Evolutionary conservation across 2,797 vertebrate genomes (phyloP).

Genomic region (Selene dorsalis): DNA sequence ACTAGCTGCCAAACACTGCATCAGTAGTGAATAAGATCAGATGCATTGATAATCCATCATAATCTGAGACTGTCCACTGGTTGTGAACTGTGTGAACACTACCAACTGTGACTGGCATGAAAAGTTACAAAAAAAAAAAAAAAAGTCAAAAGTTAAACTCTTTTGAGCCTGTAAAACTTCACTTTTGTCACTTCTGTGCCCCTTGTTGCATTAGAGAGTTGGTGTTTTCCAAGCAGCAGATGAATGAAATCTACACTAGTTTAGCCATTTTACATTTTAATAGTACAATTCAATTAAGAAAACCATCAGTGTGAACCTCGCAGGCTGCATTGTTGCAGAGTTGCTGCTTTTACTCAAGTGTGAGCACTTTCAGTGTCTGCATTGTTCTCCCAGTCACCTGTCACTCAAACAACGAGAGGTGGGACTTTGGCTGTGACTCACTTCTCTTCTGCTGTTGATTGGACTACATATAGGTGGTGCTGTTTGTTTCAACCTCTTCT

Average conservation of each 20-base stretch:
- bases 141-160: too few relatives aligned
- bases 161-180: too few relatives aligned
- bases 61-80: too few relatives aligned
- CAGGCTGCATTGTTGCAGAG: neutral
- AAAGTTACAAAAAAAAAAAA: too few relatives aligned
- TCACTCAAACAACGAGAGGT: constrained; percentile 22
- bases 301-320: neutral
- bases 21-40: too few relatives aligned
- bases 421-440: constrained; percentile 1
- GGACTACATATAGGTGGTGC: constrained; percentile 6
- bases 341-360: neutral
- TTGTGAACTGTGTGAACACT: too few relatives aligned
- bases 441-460: neutral
- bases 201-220: too few relatives aligned
- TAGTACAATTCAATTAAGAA: neutral
- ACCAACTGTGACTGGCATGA: too few relatives aligned
- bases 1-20: too few relatives aligned
- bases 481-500: neutral
- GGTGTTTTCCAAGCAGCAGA: too few relatives aligned
- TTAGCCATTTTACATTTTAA: neutral
- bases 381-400: neutral
- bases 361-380: neutral
- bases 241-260: neutral
- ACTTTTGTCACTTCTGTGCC: too few relatives aligned
- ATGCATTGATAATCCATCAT: too few relatives aligned